These are phyloP conservation scores for Amphimedon queenslandica DNA, from an alignment of 37 sponge, comb jelly and placozoan genomes.

Conservation along the genomic window DNA sequence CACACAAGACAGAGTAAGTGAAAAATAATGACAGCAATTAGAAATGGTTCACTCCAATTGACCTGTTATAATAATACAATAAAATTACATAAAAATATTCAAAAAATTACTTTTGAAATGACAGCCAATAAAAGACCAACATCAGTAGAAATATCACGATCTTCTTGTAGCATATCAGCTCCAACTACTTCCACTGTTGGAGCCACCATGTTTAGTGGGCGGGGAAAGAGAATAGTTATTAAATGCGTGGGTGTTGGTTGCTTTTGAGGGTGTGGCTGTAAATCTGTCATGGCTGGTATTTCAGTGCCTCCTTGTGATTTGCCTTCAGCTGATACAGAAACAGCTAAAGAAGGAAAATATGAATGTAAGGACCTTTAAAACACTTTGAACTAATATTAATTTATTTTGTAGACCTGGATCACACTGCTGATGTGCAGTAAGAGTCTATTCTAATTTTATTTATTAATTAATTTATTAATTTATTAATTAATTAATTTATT, in stretches of 20 bases:
- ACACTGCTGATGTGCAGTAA: slow-evolving; percentile 91
- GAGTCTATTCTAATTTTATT: background rate
- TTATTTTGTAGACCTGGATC: slow-evolving; percentile 69
- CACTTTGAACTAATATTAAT: background rate
- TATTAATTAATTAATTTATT: background rate
- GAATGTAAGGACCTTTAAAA: slow-evolving; percentile 40
- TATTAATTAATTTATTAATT: background rate
- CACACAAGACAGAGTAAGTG: background rate
- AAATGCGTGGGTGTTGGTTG: too few relatives aligned
- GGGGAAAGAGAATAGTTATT: too few relatives aligned
- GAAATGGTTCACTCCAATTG: background rate
- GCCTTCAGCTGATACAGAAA: background rate
- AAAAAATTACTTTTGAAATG: too few relatives aligned
- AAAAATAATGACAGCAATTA: background rate
- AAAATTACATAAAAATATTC: too few relatives aligned
- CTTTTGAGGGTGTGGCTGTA: too few relatives aligned
- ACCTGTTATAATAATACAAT: too few relatives aligned
- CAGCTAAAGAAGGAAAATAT: slow-evolving; percentile 36
- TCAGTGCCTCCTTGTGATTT: background rate
- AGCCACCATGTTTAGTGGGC: too few relatives aligned
- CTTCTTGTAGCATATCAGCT: too few relatives aligned
- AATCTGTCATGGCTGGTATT: too few relatives aligned
- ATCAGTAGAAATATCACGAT: too few relatives aligned
- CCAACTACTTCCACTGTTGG: too few relatives aligned
- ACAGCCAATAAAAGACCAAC: too few relatives aligned